Evolutionary conservation across 2,888 invertebrate genomes (phyloP).

Genomic region (Caenorhabditis sp.): DNA sequence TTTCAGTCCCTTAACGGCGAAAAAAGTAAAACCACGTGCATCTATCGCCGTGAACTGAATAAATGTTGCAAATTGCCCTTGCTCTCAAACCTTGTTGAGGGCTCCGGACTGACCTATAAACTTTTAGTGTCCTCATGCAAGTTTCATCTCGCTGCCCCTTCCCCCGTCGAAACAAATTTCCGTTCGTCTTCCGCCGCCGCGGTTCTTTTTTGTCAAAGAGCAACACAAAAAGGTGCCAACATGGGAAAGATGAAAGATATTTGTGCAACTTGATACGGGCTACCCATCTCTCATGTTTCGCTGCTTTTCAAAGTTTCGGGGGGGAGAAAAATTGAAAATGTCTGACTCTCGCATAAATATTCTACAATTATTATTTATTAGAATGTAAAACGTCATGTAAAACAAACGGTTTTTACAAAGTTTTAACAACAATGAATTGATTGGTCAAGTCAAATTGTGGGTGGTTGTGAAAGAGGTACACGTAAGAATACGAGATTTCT

Average conservation of each 20-base stretch:
- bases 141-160: constrained; percentile 3
- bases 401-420: background rate
- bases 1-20: background rate
- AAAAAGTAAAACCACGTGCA: constrained; percentile 29
- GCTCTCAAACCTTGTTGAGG: constrained; percentile 37
- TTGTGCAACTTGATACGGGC: constrained; percentile 48
- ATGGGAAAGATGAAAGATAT: constrained; percentile 39
- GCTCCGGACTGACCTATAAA: constrained; percentile 31
- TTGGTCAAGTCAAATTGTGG: background rate
- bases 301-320: background rate
- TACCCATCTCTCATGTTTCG: constrained; percentile 46
- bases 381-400: background rate
- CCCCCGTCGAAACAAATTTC: constrained; percentile 33
- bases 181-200: constrained; percentile 1
- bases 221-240: constrained; percentile 39
- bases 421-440: background rate
- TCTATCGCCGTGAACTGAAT: constrained; percentile 28
- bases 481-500: constrained; percentile 46
- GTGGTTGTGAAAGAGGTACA: constrained; percentile 10
- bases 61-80: constrained; percentile 36
- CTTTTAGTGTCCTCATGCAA: constrained; percentile 39
- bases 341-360: too few relatives aligned
- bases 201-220: constrained; percentile 8
- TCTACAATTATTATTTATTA: too few relatives aligned
- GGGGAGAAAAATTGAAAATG: constrained; percentile 21